Base-by-base conservation (phyloP, 2,888 invertebrate species). In the Scrobipalpa atriplicella region DNA sequence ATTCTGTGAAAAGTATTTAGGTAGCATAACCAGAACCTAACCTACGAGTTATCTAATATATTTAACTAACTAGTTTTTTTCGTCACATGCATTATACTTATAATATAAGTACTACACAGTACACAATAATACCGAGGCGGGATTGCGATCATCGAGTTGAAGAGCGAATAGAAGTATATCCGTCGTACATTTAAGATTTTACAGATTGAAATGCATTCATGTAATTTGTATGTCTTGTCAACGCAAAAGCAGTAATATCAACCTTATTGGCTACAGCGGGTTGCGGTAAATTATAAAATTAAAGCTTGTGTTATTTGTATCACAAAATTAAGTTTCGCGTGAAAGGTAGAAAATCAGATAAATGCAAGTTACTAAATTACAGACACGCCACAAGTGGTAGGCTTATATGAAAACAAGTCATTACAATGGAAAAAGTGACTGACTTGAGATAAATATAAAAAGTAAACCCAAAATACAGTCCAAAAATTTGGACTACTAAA, bases 121-220 rank as follows among this genome's bases (percentile, higher is more conserved):
- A 87, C 81, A 75, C 10, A 56, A 73, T 73, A 82, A 84, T 79
- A 83, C 69, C 77, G 73, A 84, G 82, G 90, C 90, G 92, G 91
- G 92, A 90, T 84, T 92, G 92, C 92, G 92, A 92, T 90, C 91
- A 92, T 92, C 92, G 91, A 83, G 85, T 86, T 81, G 71, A 78
- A 78, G 77, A 78, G 73, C 73, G 75, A 72, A 65, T 70, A 63
- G 8, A 29, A 21, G 13, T 39, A 41, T 19, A 11, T 41, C 16
- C 18, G 36, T 51, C 52, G n/a, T 52, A 19, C 10, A 38, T 18
- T 36, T 19, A 43, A 19, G 43, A 54, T 21, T 54, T 16, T 54
- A 18, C 58, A 58, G 36, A 2, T 36, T 19, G 9, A 38, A 60
- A 39, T 52, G 60, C 38, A 60, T 36, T n/a, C 2, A 29, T 39